Conservation (phyloP, 2,888 invertebrate species). For the Oscheius onirici region DNA sequence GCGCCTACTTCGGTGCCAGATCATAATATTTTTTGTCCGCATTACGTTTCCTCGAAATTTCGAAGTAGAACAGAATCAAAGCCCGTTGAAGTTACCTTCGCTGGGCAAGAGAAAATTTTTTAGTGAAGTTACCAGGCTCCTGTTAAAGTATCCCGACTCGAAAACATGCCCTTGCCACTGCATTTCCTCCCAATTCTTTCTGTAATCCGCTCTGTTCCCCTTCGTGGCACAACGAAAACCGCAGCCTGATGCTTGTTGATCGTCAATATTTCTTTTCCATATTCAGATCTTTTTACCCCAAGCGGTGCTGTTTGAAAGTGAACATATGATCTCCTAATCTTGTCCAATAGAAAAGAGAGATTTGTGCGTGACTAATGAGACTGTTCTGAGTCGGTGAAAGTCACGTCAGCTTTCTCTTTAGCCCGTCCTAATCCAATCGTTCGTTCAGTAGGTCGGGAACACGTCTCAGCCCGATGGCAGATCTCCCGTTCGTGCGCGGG, state of each 20-base stretch:
- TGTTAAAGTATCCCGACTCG: too few relatives aligned
- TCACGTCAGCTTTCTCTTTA: not conserved
- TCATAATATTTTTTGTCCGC: too few relatives aligned
- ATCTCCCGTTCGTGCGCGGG: not conserved
- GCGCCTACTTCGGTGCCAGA: not conserved
- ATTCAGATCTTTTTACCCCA: too few relatives aligned
- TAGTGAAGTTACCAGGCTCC: too few relatives aligned
- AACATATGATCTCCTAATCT: too few relatives aligned
- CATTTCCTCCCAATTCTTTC: not conserved
- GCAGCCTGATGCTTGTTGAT: not conserved
- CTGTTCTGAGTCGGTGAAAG: too few relatives aligned
- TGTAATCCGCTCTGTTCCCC: conserved; percentile 9
- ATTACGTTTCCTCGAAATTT: not conserved
- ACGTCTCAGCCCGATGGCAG: not conserved
- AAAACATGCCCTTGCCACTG: not conserved
- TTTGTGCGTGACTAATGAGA: too few relatives aligned
- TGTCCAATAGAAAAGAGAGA: too few relatives aligned
- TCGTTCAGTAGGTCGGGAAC: conserved; percentile 13
- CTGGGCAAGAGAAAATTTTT: too few relatives aligned
- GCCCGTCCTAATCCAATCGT: conserved; percentile 12
- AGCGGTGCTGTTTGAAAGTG: too few relatives aligned
- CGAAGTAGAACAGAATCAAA: not conserved
- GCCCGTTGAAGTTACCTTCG: not conserved
- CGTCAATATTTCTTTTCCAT: too few relatives aligned
- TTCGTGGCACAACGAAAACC: conserved; percentile 5